These are phyloP conservation scores for Oreochromis mossambicus DNA, from an alignment of 2,797 vertebrate species.

Conservation along the genomic window DNA sequence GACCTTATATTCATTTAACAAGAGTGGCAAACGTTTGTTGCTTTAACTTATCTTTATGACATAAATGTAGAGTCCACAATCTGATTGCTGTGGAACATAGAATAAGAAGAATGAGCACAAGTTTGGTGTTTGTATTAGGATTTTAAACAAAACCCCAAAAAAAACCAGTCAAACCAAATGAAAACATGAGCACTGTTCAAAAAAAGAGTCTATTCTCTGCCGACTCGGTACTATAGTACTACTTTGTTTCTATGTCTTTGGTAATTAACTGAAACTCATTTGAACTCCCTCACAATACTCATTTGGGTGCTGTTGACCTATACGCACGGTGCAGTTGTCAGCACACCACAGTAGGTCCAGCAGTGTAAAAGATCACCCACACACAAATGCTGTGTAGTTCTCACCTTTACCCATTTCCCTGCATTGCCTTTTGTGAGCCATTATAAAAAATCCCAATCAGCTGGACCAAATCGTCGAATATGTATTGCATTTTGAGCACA, in stretches of 20 bases:
- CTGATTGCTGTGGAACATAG: not conserved
- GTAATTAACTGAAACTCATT: not conserved
- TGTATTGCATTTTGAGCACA: conserved; percentile 95
- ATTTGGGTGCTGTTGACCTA: not conserved
- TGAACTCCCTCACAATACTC: not conserved
- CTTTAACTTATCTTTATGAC: not conserved
- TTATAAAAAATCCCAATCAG: conserved; percentile 99
- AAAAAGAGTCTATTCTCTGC: not conserved
- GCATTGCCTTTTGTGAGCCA: conserved; percentile 83
- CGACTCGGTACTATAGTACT: not conserved
- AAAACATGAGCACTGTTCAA: not conserved
- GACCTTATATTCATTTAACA: not conserved
- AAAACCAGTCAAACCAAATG: not conserved
- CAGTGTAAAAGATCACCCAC: not conserved
- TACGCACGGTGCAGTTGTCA: not conserved
- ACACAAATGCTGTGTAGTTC: conserved; percentile 80
- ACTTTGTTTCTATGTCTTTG: not conserved
- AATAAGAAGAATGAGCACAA: not conserved
- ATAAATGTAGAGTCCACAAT: not conserved
- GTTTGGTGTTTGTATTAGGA: not conserved
- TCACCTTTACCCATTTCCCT: conserved; percentile 79
- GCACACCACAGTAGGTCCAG: not conserved
- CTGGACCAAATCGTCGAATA: conserved; percentile 94
- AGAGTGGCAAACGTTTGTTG: not conserved
- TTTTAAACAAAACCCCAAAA: not conserved